Evolutionary conservation across 2,888 invertebrate genomes (phyloP).

Genomic region (Branchellion lobata): DNA sequence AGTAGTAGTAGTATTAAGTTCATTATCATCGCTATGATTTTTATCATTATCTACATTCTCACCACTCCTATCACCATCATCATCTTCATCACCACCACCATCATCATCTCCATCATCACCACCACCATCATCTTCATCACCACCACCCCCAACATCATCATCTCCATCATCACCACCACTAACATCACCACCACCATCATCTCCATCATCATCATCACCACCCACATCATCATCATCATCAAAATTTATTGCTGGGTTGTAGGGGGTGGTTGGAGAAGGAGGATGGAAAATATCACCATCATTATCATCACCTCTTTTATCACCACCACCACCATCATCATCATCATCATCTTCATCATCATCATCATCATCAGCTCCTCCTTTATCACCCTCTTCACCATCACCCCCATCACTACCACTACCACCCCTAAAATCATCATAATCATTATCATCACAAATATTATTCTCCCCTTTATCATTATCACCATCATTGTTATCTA

Average conservation of each 20-base stretch:
- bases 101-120: conserved; percentile 67
- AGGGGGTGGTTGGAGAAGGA: conserved; percentile 46
- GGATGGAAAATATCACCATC: conserved; percentile 41
- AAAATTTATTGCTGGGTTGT: conserved; percentile 52
- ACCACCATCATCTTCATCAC: not conserved
- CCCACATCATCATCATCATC: conserved; percentile 62
- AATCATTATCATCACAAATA: conserved; percentile 23
- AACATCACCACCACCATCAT: conserved; percentile 32
- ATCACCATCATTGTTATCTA: conserved; percentile 5
- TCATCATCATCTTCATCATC: conserved; percentile 3
- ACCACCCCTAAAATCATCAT: not conserved
- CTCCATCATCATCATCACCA: conserved; percentile 52
- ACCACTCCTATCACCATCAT: conserved; percentile 62
- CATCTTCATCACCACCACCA: conserved; percentile 76
- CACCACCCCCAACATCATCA: not conserved
- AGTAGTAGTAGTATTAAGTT: conserved; percentile 64
- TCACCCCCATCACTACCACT: not conserved
- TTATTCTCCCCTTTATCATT: conserved; percentile 19
- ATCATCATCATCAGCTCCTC: conserved; percentile 18
- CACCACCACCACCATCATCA: not conserved
- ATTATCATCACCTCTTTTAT: conserved; percentile 32
- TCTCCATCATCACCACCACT: conserved; percentile 23
- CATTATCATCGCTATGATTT: conserved; percentile 91
- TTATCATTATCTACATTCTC: conserved; percentile 71
- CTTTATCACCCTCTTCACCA: conserved; percentile 11